phyloP scores from a whole-genome alignment of 2,888 invertebrate genomes.

The Maniola hyperantus region DNA sequence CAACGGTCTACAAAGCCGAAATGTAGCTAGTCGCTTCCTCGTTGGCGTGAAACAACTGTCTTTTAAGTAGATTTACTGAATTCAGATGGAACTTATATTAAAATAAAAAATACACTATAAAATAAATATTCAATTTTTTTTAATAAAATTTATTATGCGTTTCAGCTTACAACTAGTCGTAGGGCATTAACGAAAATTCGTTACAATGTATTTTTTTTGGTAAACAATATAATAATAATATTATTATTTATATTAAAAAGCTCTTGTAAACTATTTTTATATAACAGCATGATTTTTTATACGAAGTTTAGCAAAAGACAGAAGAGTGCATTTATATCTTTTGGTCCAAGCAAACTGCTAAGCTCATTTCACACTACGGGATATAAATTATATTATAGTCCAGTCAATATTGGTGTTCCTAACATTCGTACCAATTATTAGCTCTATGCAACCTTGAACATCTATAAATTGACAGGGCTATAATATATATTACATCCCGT shows the following conservation, averaged over 20 bases:
- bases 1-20: too few relatives aligned
- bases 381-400: too few relatives aligned
- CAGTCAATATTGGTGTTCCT: too few relatives aligned
- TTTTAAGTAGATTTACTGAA: neutral
- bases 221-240: slow-evolving; percentile 29
- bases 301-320: neutral
- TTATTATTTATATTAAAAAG: slow-evolving; percentile 20
- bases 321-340: neutral
- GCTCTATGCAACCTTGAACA: too few relatives aligned
- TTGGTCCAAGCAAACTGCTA: neutral
- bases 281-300: neutral
- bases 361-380: too few relatives aligned
- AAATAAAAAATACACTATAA: neutral
- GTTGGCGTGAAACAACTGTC: too few relatives aligned
- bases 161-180: slow-evolving; percentile 51
- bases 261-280: slow-evolving; percentile 1
- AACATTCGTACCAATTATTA: too few relatives aligned
- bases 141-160: slow-evolving; percentile 57
- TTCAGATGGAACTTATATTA: neutral
- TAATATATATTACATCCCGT: too few relatives aligned
- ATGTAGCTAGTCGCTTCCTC: too few relatives aligned
- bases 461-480: too few relatives aligned
- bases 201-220: slow-evolving; percentile 39
- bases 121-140: too few relatives aligned
- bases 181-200: slow-evolving; percentile 42